Evolutionary conservation across 2,888 invertebrate genomes (phyloP).

Genomic region (Caenorhabditis wallacei): DNA sequence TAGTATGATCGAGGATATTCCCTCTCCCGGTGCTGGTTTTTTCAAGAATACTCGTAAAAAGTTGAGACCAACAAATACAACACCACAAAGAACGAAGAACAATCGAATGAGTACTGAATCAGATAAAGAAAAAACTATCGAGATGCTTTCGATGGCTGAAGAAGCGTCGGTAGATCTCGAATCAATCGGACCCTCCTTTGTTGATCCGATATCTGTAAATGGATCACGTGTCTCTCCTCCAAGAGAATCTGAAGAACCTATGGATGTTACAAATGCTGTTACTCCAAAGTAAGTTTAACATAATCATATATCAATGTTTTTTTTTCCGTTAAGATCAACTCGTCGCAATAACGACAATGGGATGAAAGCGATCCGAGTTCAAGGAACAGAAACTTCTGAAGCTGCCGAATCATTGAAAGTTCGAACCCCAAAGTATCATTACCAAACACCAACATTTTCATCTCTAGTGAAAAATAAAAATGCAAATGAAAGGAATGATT

Average conservation of each 20-base stretch:
- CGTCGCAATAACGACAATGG: neutral
- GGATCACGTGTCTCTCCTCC: constrained; percentile 31
- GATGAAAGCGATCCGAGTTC: neutral
- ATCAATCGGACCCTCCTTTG: constrained; percentile 30
- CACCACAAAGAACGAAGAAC: constrained; percentile 13
- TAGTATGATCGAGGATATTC: constrained; percentile 38
- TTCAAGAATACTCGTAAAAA: constrained; percentile 50
- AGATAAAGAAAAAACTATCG: constrained; percentile 55
- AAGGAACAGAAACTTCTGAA: no score
- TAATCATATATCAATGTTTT: neutral
- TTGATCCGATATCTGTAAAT: constrained; percentile 36
- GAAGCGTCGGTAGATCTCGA: constrained; percentile 16
- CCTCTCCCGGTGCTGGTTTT: constrained; percentile 42
- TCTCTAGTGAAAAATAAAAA: constrained; percentile 21
- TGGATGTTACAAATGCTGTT: neutral
- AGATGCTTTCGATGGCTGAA: constrained; percentile 50
- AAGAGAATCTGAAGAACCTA: constrained; percentile 15
- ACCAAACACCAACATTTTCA: constrained; percentile 16
- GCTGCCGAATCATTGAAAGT: no score
- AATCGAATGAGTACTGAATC: constrained; percentile 48
- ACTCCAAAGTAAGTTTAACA: constrained; percentile 48
- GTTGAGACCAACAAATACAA: constrained; percentile 10
- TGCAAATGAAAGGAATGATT: neutral
- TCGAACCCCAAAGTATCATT: constrained; percentile 14
- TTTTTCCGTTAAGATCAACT: constrained; percentile 12